phyloP scores from a whole-genome alignment of 2,888 invertebrate species.

The Drosophila paranaensis region DNA sequence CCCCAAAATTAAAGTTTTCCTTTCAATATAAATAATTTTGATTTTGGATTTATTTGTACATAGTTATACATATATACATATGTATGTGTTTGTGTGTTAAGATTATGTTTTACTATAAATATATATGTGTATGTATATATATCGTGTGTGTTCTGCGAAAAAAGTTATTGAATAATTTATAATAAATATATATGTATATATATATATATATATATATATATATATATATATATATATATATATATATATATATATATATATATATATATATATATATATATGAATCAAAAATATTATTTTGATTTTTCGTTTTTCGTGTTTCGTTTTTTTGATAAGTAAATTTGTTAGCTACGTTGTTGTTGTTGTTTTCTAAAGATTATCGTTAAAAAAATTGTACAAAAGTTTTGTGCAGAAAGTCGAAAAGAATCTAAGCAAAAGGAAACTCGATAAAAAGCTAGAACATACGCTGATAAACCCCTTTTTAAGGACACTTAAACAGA shows the following conservation, averaged over 20 bases:
- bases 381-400: constrained; percentile 23
- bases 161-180: constrained; percentile 29
- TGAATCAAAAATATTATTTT: constrained; percentile 48
- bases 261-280: no score
- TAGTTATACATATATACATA: constrained; percentile 19
- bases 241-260: constrained; percentile 26
- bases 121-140: constrained; percentile 34
- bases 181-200: constrained; percentile 28
- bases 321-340: constrained; percentile 13
- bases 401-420: constrained; percentile 31
- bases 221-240: neutral
- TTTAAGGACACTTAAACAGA: constrained; percentile 83
- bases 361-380: constrained; percentile 13
- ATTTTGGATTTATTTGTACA: constrained; percentile 39
- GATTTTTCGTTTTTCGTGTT: constrained; percentile 4
- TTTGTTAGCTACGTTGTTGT: constrained; percentile 20
- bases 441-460: neutral
- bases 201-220: no score
- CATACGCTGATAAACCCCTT: constrained; percentile 56
- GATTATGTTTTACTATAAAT: constrained; percentile 1
- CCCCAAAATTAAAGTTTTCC: constrained; percentile 1
- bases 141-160: constrained; percentile 33
- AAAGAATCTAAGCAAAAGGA: constrained; percentile 7
- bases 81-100: constrained; percentile 9
- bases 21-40: constrained; percentile 35